Conservation (phyloP, 2,113 vertebrate species). For the Pogona vitticeps region DNA sequence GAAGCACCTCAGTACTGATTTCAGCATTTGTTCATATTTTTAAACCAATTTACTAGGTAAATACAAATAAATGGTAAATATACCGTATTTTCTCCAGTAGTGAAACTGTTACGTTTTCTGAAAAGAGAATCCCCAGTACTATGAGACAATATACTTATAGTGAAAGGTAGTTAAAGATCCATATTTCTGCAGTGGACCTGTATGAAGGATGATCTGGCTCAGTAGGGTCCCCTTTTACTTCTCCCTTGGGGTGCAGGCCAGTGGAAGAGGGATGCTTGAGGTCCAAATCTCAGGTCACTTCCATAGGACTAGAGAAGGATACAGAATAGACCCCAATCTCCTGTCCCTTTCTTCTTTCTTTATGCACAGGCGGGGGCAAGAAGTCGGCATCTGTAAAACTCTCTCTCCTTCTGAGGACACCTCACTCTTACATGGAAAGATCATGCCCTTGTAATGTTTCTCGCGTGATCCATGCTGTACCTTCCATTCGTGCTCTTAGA, state of each 20-base stretch:
- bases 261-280: background rate
- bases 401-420: too few relatives aligned
- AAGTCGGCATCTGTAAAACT: background rate
- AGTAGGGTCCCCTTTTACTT: background rate
- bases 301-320: background rate
- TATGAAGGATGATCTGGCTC: background rate
- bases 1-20: too few relatives aligned
- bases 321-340: background rate
- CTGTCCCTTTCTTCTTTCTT: background rate
- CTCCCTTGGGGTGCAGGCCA: background rate
- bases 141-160: background rate
- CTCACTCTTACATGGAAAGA: background rate
- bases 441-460: background rate
- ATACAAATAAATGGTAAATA: too few relatives aligned
- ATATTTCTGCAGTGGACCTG: background rate
- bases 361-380: background rate
- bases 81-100: too few relatives aligned
- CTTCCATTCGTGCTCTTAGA: background rate
- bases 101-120: too few relatives aligned
- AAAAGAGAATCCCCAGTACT: too few relatives aligned
- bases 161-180: background rate
- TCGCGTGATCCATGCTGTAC: background rate
- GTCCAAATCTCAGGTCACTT: background rate
- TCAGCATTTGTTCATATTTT: too few relatives aligned
- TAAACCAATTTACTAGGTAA: too few relatives aligned